These are phyloP conservation scores for Bombus turneri DNA, from an alignment of 1,140 invertebrate genomes.

Conservation along the genomic window DNA sequence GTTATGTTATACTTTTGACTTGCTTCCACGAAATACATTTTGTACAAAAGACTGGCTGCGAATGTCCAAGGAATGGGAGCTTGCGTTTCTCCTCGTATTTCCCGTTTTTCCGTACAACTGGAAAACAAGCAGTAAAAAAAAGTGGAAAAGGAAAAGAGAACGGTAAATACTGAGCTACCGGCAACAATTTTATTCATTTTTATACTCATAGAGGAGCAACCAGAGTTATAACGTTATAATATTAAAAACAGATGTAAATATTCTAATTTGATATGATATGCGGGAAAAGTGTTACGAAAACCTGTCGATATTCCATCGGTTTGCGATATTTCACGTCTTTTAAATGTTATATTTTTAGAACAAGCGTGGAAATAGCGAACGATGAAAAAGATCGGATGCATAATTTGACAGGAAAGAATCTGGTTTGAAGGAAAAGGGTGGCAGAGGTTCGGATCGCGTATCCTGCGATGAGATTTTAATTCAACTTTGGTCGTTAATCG, in stretches of 20 bases:
- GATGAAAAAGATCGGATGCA: background rate
- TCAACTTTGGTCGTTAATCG: conserved; percentile 69
- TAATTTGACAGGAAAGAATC: background rate
- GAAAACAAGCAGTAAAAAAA: background rate
- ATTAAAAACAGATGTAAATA: background rate
- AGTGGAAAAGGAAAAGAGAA: no score
- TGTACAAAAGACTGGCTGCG: background rate
- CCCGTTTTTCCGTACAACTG: background rate
- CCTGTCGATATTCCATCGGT: background rate
- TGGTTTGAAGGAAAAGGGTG: background rate
- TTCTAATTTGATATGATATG: background rate
- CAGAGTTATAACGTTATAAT: background rate
- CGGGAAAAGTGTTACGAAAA: background rate
- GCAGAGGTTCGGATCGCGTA: background rate
- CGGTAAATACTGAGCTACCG: no score
- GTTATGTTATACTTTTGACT: conserved; percentile 8
- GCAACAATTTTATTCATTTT: no score
- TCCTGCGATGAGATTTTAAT: conserved; percentile 67
- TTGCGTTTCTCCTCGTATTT: background rate
- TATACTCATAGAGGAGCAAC: no score
- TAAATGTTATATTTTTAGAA: background rate
- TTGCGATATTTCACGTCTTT: background rate
- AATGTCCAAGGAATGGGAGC: conserved; percentile 8
- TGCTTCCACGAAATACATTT: conserved; percentile 16
- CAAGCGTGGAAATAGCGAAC: background rate